Evolutionary conservation across 2,113 vertebrate genomes (phyloP).

Genomic region (Oryzias curvinotus): DNA sequence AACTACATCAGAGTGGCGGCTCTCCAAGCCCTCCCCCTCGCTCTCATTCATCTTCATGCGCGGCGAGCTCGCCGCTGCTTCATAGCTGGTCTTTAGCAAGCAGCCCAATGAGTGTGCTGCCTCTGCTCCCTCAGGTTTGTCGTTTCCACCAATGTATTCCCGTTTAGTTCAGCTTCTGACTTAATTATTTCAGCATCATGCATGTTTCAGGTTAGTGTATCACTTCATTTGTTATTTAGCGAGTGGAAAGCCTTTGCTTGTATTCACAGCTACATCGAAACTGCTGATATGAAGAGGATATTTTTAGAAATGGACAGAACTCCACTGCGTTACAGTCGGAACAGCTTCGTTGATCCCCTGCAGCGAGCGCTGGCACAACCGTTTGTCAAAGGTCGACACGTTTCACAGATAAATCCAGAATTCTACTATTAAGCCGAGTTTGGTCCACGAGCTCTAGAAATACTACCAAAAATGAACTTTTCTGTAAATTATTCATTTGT

Average conservation of each 20-base stretch:
- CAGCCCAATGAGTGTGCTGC: slow-evolving; percentile 26
- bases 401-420: slow-evolving; percentile 1
- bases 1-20: slow-evolving; percentile 44
- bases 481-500: neutral
- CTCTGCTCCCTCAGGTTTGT: neutral
- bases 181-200: neutral
- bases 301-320: neutral
- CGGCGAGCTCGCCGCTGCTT: slow-evolving; percentile 30
- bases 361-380: neutral
- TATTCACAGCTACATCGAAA: neutral
- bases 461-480: neutral
- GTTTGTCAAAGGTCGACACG: neutral
- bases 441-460: neutral
- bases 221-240: neutral
- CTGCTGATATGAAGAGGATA: neutral
- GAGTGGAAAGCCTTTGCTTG: neutral
- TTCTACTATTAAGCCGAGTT: neutral
- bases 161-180: neutral
- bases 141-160: neutral
- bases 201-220: neutral
- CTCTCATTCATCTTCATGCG: slow-evolving; percentile 23
- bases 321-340: neutral
- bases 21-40: slow-evolving; percentile 29
- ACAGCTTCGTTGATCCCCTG: neutral
- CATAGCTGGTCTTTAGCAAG: slow-evolving; percentile 37